Percentiles rank a stretch among this genome's conserved stretches.
phyloP scores from a whole-genome alignment of 2,888 invertebrate genomes.

The Pyrocoelia pectoralis region DNA sequence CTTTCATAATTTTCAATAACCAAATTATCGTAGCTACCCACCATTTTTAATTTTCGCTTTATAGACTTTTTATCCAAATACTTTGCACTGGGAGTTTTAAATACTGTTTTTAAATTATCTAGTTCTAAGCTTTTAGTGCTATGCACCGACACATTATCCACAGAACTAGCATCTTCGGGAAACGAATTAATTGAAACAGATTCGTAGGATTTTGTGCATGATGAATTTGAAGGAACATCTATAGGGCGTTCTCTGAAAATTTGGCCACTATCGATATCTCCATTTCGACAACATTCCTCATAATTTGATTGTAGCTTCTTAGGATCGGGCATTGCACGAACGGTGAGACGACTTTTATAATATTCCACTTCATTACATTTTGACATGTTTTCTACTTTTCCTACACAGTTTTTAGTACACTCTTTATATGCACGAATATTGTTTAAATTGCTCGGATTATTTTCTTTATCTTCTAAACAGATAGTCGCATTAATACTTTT shows the following conservation, averaged over 20 bases:
- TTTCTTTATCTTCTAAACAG: slow-evolving; percentile 37
- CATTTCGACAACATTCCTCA: slow-evolving; percentile 49
- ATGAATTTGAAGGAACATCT: slow-evolving; percentile 52
- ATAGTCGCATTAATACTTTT: slow-evolving; percentile 32
- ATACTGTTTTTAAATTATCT: slow-evolving; percentile 48
- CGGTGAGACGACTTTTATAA: slow-evolving; percentile 62
- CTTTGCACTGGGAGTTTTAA: slow-evolving; percentile 52
- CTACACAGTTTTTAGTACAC: slow-evolving; percentile 27
- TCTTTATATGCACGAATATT: slow-evolving; percentile 55
- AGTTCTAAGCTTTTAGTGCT: slow-evolving; percentile 67
- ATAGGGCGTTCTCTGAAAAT: slow-evolving; percentile 53
- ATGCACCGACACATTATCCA: slow-evolving; percentile 67
- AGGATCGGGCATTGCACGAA: slow-evolving; percentile 73
- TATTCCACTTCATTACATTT: slow-evolving; percentile 39
- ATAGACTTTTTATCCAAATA: slow-evolving; percentile 48
- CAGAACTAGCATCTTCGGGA: slow-evolving; percentile 48
- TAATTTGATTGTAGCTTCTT: slow-evolving; percentile 33
- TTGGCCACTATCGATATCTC: slow-evolving; percentile 43
- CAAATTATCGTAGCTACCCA: slow-evolving; percentile 54
- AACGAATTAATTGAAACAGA: slow-evolving; percentile 45
- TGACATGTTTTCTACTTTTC: slow-evolving; percentile 6
- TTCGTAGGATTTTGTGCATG: slow-evolving; percentile 46
- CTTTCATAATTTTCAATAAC: slow-evolving; percentile 49
- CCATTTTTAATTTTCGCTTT: slow-evolving; percentile 47
- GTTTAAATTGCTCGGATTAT: slow-evolving; percentile 50